Evolutionary conservation across 2,113 vertebrate genomes (phyloP).

Genomic region (Dicentrarchus labrax): DNA sequence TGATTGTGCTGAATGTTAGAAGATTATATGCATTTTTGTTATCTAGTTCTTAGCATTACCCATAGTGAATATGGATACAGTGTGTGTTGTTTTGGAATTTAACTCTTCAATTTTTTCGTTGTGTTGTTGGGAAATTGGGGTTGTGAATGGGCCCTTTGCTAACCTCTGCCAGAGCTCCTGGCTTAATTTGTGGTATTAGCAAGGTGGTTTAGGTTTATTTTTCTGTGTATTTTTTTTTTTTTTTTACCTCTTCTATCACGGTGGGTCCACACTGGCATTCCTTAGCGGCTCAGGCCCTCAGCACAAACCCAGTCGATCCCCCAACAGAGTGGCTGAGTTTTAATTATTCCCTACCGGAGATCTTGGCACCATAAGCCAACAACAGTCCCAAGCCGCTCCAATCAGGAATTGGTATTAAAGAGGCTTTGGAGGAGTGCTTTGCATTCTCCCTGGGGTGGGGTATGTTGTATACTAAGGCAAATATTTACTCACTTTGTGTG

Average conservation of each 20-base stretch:
- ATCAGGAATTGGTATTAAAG: constrained; percentile 76
- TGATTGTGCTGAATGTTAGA: background rate
- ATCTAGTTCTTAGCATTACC: background rate
- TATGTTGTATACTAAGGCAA: constrained; percentile 64
- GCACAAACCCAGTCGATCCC: constrained; percentile 62
- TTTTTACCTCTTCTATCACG: constrained; percentile 43
- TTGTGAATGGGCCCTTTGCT: constrained; percentile 37
- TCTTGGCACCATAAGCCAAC: constrained; percentile 75
- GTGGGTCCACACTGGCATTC: constrained; percentile 78
- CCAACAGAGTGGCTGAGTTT: constrained; percentile 65
- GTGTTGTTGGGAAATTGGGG: background rate
- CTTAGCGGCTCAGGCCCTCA: constrained; percentile 78
- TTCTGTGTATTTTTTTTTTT: constrained; percentile 20
- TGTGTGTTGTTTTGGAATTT: constrained; percentile 24
- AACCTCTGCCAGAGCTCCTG: constrained; percentile 29
- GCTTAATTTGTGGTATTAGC: constrained; percentile 51
- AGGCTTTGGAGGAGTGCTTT: constrained; percentile 74
- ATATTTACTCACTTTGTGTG: constrained; percentile 73
- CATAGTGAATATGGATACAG: background rate
- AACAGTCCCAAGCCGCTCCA: constrained; percentile 73
- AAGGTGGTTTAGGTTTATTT: constrained; percentile 36
- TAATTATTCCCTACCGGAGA: constrained; percentile 77
- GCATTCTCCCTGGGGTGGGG: constrained; percentile 60
- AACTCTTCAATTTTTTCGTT: constrained; percentile 19
- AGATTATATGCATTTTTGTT: background rate